phyloP scores from a whole-genome alignment of 2,113 vertebrate species.

The Austrofundulus limnaeus region DNA sequence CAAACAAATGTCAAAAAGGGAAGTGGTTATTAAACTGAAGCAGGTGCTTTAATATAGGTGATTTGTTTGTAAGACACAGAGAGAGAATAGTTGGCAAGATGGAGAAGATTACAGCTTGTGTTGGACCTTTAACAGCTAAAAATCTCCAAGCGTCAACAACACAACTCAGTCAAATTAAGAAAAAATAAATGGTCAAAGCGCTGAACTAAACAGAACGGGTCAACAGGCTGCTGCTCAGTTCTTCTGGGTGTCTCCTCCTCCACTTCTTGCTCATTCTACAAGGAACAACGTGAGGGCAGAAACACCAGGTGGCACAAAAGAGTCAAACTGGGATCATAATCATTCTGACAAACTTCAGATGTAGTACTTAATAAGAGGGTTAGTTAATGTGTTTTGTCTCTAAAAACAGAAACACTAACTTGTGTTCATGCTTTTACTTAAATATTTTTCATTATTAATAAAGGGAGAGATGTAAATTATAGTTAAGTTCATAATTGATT shows the following conservation, averaged over 20 bases:
- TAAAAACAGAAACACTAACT: neutral
- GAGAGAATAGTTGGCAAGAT: conserved; percentile 1
- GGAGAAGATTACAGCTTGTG: conserved; percentile 20
- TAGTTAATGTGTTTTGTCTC: neutral
- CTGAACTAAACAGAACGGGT: conserved; percentile 17
- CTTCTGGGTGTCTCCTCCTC: neutral
- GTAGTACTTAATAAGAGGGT: neutral
- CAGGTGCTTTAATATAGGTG: neutral
- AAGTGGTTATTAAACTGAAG: neutral
- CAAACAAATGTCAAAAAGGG: neutral
- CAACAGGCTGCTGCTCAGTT: conserved; percentile 16
- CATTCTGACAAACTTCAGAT: conserved; percentile 6
- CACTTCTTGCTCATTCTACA: neutral
- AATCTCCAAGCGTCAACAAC: conserved; percentile 36
- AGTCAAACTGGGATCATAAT: conserved; percentile 32
- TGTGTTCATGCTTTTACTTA: neutral
- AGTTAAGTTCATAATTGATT: neutral
- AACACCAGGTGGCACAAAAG: conserved; percentile 64
- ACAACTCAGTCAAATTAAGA: conserved; percentile 59
- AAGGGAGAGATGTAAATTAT: neutral
- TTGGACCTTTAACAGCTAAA: conserved; percentile 36
- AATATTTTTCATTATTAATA: neutral
- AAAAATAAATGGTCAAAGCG: conserved; percentile 26
- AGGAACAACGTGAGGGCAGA: conserved; percentile 14
- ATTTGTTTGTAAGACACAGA: neutral